Base-by-base conservation (phyloP, 2,888 invertebrate species). In the Tenthredo amoena region DNA sequence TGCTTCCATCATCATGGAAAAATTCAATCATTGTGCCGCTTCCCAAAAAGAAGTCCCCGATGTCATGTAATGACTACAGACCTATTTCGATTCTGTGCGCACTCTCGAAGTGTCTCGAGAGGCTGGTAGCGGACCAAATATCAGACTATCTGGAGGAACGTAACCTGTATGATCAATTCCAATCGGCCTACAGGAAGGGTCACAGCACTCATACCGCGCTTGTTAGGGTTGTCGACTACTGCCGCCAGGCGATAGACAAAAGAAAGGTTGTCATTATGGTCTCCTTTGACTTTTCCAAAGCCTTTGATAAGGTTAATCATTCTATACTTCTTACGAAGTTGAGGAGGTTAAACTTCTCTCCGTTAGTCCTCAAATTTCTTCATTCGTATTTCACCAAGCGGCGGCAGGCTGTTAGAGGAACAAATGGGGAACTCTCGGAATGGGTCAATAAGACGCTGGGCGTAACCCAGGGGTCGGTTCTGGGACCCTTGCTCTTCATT, bases 61-160 rank as follows among this genome's bases (percentile, higher is more conserved):
- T 18, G 5, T 0, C 26, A 37, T 55, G n/a, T 9, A 76, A 34
- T 15, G 76, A 84, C 43, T 84, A 58, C 34, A 43, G 76, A 40
- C 84, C 84, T 0, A 84, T 84, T 5, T 76, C 84, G 21, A 55
- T 84, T 21, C 76, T 84, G 15, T 84, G 84, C 43, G 21, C 58
- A 4, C 21, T 84, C 26, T 84, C 76, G 1, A 84, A 84, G 15
- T 31, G 31, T 12, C 76, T 84, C 18, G 65, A 84, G 31, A 84
- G 34, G 40, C 31, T 84, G 10, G 76, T 72, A 3, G 40, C 40
- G 2, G 72, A 72, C 40, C n/a, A 43, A 40, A 37, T 72, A n/a
- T 9, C 40, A 0, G 31, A 72, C 7, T 72, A 72, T 72, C 72
- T 72, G 1, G 40, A 40, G 40, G 40, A 72, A 37, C n/a, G n/a